Base-by-base conservation (phyloP, 2,797 vertebrate genomes). In the Karalla daura region DNA sequence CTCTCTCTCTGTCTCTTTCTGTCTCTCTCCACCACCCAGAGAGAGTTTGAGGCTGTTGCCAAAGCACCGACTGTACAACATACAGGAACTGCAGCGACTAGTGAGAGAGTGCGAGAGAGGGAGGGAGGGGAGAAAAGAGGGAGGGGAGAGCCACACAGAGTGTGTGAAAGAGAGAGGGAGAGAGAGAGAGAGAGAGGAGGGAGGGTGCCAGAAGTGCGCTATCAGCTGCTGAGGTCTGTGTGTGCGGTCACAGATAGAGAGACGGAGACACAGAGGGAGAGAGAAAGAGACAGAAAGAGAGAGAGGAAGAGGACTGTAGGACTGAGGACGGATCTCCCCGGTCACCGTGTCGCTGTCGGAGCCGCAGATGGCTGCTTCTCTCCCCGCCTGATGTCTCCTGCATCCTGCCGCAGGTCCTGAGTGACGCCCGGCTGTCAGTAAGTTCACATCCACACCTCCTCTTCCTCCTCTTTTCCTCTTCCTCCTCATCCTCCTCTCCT, bases 161-260 rank as follows among this genome's bases (percentile, higher is more conserved):
- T 7, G 32, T 7, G n/a, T 6, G 41, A 13, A n/a, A 5, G 17
- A 20, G 18, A 55, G 65, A 49, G 63, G 2, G 20, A 15, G 49
- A 21, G 45, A 35, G 69, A 33, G 36, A 36, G 28, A 9, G 37
- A 4, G 15, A 17, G 44, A 7, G 21, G 85, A 76, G 75, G 58
- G 81, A 49, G 84, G 17, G 65, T 56, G 78, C 64, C 36, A 47
- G 24, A 65, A 85, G 76, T 58, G 83, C 75, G 87, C 81, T 91
- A 91, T 91, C 90, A 78, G 80, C 62, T 58, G 88, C 89, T 86
- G 80, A 70, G 82, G 67, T 78, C 76, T 71, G 82, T 75, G 85
- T 32, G 78, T 62, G 86, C 70, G 62, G 58, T 32, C 49, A 39
- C 73, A 67, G 89, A 91, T 89, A 92, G 85, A 66, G 67, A 50